phyloP scores from a whole-genome alignment of 1,140 invertebrate species.

The Capitella teleta region DNA sequence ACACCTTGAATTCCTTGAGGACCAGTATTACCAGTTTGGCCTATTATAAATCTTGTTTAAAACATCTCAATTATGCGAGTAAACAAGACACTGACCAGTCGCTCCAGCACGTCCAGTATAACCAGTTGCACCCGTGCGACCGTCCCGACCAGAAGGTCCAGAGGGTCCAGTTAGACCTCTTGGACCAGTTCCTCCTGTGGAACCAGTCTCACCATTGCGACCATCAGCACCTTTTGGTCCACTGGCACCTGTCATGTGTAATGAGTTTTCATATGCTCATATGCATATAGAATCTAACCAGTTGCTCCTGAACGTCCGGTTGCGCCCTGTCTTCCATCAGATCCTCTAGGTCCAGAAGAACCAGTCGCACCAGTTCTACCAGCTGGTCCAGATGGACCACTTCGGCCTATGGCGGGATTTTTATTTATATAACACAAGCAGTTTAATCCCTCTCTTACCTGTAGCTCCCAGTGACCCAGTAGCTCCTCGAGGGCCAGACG shows the following conservation, averaged over 20 bases:
- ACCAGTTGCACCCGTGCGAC: not conserved
- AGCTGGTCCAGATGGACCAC: not conserved
- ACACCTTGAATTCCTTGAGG: conserved; percentile 6
- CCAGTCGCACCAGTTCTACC: not conserved
- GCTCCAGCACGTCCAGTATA: not conserved
- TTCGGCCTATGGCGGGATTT: not conserved
- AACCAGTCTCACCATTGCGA: not conserved
- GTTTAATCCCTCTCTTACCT: not conserved
- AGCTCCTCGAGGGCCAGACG: not conserved
- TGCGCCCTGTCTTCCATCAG: not conserved
- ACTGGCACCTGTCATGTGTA: not conserved
- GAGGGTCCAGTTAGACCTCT: not conserved
- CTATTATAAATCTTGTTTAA: not conserved
- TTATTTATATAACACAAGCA: not conserved
- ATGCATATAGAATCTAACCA: not conserved
- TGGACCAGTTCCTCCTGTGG: not conserved
- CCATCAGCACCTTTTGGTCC: not conserved
- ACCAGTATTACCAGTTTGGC: conserved; percentile 4
- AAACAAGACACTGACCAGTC: too few species aligned
- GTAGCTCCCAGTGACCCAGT: not conserved
- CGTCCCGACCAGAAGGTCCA: conserved; percentile 4
- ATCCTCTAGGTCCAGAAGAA: not conserved
- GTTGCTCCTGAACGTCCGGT: not conserved
- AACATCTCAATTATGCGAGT: too few species aligned
- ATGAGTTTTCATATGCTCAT: not conserved